phyloP scores from a whole-genome alignment of 2,888 invertebrate genomes.

The Dichetophora obliterata region DNA sequence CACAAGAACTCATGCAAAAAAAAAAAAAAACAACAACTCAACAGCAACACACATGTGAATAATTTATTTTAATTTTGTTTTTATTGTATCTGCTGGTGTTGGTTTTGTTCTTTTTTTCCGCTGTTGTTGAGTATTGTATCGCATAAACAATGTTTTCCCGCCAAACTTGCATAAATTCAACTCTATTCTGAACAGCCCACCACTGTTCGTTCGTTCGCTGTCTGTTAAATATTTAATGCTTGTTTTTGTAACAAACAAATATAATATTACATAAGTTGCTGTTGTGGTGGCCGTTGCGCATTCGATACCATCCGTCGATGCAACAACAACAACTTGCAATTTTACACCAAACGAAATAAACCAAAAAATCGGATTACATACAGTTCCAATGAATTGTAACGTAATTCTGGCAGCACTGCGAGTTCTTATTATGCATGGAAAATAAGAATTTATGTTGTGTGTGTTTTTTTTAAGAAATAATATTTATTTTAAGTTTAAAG shows the following conservation, averaged over 20 bases:
- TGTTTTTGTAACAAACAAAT: neutral
- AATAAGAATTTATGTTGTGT: neutral
- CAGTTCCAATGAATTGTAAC: conserved; percentile 33
- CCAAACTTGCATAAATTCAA: conserved; percentile 21
- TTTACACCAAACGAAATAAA: conserved; percentile 5
- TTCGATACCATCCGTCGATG: neutral
- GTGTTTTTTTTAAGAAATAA: no score
- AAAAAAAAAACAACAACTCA: conserved; percentile 25
- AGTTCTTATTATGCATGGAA: neutral
- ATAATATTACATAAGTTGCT: neutral
- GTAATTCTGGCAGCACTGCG: conserved; percentile 17
- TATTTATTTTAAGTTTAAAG: no score
- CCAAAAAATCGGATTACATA: conserved; percentile 18
- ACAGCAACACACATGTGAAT: conserved; percentile 31
- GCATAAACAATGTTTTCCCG: conserved; percentile 25
- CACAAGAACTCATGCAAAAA: conserved; percentile 8
- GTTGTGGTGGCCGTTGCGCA: neutral
- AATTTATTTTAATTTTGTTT: conserved; percentile 37
- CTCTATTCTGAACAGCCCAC: conserved; percentile 12
- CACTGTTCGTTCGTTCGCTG: neutral
- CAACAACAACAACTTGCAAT: neutral
- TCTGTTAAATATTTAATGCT: neutral
- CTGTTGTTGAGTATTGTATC: conserved; percentile 44
- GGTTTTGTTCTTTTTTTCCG: conserved; percentile 28
- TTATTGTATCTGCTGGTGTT: conserved; percentile 23